Conservation (phyloP, 2,797 vertebrate genomes). For the Sebastolobus alascanus region DNA sequence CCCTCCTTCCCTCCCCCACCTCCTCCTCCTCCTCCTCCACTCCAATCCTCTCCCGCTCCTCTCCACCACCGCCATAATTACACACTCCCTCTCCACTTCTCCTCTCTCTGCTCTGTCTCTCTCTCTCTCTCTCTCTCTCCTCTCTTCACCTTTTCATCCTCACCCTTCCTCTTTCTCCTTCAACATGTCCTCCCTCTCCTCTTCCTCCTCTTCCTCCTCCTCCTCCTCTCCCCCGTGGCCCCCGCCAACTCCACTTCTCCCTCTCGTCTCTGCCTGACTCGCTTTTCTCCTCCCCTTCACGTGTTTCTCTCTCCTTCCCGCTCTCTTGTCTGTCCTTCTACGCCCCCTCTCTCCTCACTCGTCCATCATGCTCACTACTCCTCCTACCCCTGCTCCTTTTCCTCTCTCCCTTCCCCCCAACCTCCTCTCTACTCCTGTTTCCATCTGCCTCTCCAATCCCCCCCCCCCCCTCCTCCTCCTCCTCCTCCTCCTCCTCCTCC, state of each 20-base stretch:
- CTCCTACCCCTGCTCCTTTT: constrained; percentile 52
- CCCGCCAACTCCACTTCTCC: constrained; percentile 37
- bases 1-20: constrained; percentile 24
- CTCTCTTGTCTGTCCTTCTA: constrained; percentile 63
- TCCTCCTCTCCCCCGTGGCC: constrained; percentile 4
- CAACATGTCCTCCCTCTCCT: constrained; percentile 42
- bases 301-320: constrained; percentile 48
- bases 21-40: constrained; percentile 36
- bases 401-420: constrained; percentile 42
- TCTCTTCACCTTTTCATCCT: constrained; percentile 36
- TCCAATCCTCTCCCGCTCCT: constrained; percentile 63
- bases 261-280: constrained; percentile 30
- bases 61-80: constrained; percentile 71
- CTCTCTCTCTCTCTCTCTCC: constrained; percentile 29
- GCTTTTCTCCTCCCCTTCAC: constrained; percentile 50
- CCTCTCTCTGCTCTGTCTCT: constrained; percentile 37
- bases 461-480: constrained; percentile 36
- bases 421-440: constrained; percentile 41
- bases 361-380: constrained; percentile 61
- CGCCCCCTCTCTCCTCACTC: constrained; percentile 65
- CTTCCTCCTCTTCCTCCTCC: constrained; percentile 15
- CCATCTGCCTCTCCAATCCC: constrained; percentile 32
- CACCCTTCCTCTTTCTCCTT: constrained; percentile 38
- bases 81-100: constrained; percentile 64
- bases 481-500: constrained; percentile 47